Evolutionary conservation across 2,113 vertebrate species (phyloP), one percentile per base, ranked within the genome.

Genomic region (Spermophilus dauricus): DNA sequence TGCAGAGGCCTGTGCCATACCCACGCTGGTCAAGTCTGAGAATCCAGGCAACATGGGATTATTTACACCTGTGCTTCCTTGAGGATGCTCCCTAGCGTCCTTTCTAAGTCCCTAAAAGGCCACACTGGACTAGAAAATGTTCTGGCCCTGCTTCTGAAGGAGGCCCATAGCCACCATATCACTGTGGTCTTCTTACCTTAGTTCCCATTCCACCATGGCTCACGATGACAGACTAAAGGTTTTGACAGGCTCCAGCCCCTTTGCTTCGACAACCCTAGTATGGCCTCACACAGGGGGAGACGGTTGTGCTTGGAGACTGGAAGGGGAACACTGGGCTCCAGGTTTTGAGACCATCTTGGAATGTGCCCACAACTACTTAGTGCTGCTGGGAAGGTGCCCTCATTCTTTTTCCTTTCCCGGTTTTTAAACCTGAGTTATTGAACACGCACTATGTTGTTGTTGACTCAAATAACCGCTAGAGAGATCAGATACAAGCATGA

Each of bases 101-200:
- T 73, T 42, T 61, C n/a, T 32, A 69, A 91, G 37, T 18, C 63
- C 48, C 48, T 70, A 20, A 72, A 88, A 65, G 20, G 13, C 88
- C 65, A 1, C 2, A 32, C 48, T 4, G 8, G 1, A 73, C 73
- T 77, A 70, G 37, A 81, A 69, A 95, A 95, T 2, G 3, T 37
- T 76, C 24, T 32, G 0, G 2, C 4, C 13, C 7, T 30, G 10
- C 3, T 73, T 81, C 85, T 56, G 39, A 65, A 82, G 48, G 56
- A 65, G 26, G 8, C 17, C 42, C 30, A 14, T 2, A 3, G 42
- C 32, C 1, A 0, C 45, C 18, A 11, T 5, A 30, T 18, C 6
- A 0, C 8, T 39, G 14, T 2, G 13, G 39, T 39, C 45, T 53
- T 39, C 48, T 72, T 7, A 26, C 48, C 65, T 69, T 51, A 17